These are phyloP conservation scores for Osmerus mordax DNA, from an alignment of 2,113 vertebrate species.

Conservation along the genomic window DNA sequence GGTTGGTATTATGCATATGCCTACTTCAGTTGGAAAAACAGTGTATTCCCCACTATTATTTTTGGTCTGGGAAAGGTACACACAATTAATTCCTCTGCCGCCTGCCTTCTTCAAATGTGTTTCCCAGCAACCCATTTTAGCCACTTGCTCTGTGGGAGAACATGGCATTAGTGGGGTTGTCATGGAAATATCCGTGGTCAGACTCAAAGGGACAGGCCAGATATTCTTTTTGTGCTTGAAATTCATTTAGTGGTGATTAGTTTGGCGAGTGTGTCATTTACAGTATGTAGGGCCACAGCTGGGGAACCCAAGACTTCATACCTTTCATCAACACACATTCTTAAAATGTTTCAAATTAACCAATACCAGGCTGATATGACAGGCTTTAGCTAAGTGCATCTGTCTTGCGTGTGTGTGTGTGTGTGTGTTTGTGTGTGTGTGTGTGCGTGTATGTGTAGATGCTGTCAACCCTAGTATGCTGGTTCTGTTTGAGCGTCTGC, in stretches of 20 bases:
- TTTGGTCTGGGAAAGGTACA: neutral
- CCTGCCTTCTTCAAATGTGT: neutral
- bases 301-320: too few relatives aligned
- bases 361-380: neutral
- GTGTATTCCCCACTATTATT: neutral
- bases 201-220: neutral
- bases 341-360: neutral
- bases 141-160: neutral
- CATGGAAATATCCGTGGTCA: neutral
- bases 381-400: neutral
- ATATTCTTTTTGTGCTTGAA: neutral
- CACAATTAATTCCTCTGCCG: neutral
- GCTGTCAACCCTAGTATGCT: conserved; percentile 42
- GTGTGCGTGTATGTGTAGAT: neutral
- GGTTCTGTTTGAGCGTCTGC: conserved; percentile 65
- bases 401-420: neutral
- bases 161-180: neutral
- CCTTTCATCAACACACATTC: too few relatives aligned
- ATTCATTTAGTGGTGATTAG: neutral
- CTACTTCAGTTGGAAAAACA: neutral
- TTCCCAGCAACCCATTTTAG: neutral
- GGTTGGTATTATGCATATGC: neutral
- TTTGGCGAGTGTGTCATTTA: neutral
- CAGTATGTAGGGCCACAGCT: neutral
- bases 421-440: too few relatives aligned